phyloP scores from a whole-genome alignment of 1,140 invertebrate genomes.

The Calephelis virginiensis region DNA sequence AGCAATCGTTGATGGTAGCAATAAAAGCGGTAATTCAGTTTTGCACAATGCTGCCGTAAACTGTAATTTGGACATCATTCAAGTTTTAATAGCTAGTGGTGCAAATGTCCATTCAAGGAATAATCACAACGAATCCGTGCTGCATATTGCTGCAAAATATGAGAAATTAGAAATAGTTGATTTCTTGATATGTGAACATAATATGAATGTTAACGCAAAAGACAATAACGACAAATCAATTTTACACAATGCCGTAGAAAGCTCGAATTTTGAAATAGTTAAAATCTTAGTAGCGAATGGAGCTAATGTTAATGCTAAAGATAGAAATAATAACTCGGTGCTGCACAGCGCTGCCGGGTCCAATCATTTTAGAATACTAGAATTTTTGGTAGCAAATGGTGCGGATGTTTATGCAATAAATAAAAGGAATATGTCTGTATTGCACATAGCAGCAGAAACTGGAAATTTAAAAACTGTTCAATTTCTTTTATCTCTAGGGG shows the following conservation, averaged over 20 bases:
- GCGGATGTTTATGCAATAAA: neutral
- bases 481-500: no score
- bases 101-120: neutral
- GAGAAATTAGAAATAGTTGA: neutral
- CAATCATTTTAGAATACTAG: neutral
- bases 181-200: neutral
- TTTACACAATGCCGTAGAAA: neutral
- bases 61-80: neutral
- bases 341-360: constrained; percentile 14
- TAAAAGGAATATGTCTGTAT: neutral
- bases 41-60: neutral
- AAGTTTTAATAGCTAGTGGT: neutral
- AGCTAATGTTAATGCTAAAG: constrained; percentile 11
- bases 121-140: neutral
- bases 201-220: neutral
- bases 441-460: no score
- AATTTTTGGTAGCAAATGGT: constrained; percentile 14
- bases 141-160: neutral
- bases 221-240: neutral
- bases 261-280: neutral
- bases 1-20: neutral
- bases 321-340: neutral
- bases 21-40: neutral
- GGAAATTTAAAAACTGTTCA: no score
- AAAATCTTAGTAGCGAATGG: neutral